Evolutionary conservation across 2,113 vertebrate genomes (phyloP), one percentile per base, ranked within the genome.

Genomic region (Corynorhinus townsendii): DNA sequence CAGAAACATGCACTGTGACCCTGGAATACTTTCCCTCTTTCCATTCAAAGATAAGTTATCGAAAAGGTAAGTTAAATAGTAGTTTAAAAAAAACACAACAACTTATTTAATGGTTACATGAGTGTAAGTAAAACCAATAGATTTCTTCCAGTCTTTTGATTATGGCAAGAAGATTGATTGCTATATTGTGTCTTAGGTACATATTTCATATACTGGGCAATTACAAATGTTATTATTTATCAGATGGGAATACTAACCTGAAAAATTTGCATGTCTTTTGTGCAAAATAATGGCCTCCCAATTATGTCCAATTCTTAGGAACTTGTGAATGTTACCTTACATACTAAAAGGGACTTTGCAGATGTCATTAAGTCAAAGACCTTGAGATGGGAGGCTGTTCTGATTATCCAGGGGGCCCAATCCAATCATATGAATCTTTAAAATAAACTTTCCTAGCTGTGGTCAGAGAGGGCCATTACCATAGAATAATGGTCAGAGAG

Each of bases 121-220:
- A 83, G 20, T 97, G 4, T 62, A 88, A 89, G 43, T 96, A 88
- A 82, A 97, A 56, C 47, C 16, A 89, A 45, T 82, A 45, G 47
- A 56, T 90, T 90, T 54, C 28, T 79, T 86, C 43, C 80, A 82
- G 79, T 24, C 59, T 56, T 94, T 81, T 91, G 35, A 89, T 69
- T 73, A 38, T 91, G 75, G 62, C n/a, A 59, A 8, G 59, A 76
- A 56, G 52, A 68, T 68, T 28, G 19, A 62, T 19, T 89, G 49
- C 69, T 85, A 66, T 5, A 77, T 54, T 69, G 8, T 73, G 16
- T 35, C 15, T 54, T 91, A 73, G 22, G 20, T 71, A 6, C 1
- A 5, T 56, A 64, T 68, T 82, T 96, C 17, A 94, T 8, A 24
- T 87, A 59, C 11, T 24, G 1, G 43, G 38, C 59, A 45, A 20